Conservation (phyloP, 2,113 vertebrate species). For the Garra rufa region DNA sequence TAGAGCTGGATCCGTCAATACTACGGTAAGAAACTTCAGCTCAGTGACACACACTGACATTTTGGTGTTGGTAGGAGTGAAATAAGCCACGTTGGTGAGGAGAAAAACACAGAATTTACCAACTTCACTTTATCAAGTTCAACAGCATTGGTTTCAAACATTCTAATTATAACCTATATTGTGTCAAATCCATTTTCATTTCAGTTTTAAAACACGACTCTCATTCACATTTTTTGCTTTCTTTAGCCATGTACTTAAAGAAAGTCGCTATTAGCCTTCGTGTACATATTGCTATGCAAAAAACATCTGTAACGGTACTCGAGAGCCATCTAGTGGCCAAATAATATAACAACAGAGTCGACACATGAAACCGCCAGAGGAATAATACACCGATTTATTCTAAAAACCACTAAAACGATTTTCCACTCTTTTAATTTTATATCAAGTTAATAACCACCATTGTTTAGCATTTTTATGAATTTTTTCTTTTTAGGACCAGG, state of each 20-base stretch:
- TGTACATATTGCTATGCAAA: neutral
- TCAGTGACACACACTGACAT: neutral
- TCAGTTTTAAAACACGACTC: neutral
- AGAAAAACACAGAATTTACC: neutral
- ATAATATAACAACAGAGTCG: neutral
- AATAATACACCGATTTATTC: neutral
- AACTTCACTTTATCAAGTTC: neutral
- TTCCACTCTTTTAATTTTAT: neutral
- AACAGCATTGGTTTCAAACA: neutral
- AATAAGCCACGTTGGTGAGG: too few species aligned
- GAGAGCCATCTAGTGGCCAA: constrained; percentile 16
- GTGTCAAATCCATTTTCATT: neutral
- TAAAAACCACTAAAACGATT: neutral
- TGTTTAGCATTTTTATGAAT: too few species aligned
- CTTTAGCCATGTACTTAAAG: neutral
- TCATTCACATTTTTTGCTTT: neutral
- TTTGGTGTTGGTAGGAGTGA: neutral
- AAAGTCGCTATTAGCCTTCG: neutral
- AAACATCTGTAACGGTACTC: neutral
- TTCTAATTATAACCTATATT: neutral
- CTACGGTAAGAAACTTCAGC: neutral
- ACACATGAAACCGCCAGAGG: neutral
- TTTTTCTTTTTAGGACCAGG: too few species aligned
- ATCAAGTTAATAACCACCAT: neutral
- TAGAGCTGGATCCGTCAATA: neutral